Evolutionary conservation across 2,888 invertebrate species (phyloP).

Genomic region (Drosophila putrida): DNA sequence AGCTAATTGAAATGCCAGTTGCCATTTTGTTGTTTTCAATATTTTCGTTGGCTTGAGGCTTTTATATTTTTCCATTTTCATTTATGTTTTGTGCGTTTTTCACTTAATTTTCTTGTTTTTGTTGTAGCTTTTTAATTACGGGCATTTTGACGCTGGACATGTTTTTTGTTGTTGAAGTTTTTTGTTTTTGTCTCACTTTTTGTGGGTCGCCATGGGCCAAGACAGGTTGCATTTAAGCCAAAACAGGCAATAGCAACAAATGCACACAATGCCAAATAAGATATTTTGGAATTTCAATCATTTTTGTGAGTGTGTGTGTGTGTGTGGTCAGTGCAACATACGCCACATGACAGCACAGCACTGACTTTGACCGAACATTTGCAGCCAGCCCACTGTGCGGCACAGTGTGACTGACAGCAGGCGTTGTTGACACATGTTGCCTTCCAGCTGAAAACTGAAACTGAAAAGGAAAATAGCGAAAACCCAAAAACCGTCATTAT

Average conservation of each 20-base stretch:
- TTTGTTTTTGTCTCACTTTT: conserved; percentile 37
- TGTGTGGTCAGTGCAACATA: conserved; percentile 33
- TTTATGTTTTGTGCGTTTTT: conserved; percentile 8
- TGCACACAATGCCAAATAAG: conserved; percentile 66
- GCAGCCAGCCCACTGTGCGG: conserved; percentile 63
- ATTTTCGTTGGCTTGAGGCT: neutral
- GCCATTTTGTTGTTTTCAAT: conserved; percentile 33
- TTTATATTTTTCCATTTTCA: conserved; percentile 19
- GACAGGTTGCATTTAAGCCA: conserved; percentile 75
- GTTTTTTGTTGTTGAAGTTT: conserved; percentile 32
- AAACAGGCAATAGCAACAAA: conserved; percentile 47
- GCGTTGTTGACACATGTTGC: conserved; percentile 62
- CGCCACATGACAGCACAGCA: conserved; percentile 29
- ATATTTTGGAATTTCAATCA: conserved; percentile 72
- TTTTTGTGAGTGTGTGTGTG: conserved; percentile 45
- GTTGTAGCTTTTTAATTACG: conserved; percentile 66
- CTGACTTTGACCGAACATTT: conserved; percentile 22
- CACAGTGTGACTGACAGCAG: conserved; percentile 62
- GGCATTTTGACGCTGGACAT: conserved; percentile 64
- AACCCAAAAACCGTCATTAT: conserved; percentile 61
- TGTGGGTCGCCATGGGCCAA: conserved; percentile 77
- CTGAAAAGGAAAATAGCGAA: conserved; percentile 12
- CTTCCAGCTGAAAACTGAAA: conserved; percentile 37
- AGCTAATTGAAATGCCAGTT: conserved; percentile 80
- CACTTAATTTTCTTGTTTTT: conserved; percentile 3